Conservation (phyloP, 2,113 vertebrate species). For the Cyphomyrus discorhynchus region DNA sequence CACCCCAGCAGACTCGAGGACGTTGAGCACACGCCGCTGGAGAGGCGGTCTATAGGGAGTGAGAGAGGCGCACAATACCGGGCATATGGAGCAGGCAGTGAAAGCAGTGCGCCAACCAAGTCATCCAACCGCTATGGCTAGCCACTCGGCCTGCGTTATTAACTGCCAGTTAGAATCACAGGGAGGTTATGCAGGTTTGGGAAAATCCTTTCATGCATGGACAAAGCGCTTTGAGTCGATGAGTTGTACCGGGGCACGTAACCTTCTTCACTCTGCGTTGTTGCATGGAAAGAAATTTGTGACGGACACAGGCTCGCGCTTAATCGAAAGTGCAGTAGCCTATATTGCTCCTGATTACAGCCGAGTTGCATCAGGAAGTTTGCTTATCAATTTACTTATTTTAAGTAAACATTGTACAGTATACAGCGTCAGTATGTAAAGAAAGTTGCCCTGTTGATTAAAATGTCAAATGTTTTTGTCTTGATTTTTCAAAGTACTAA, state of each 20-base stretch:
- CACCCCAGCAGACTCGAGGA: slow-evolving; percentile 5
- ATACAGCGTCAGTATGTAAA: neutral
- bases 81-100: slow-evolving; percentile 15
- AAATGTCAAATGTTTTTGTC: neutral
- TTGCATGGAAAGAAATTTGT: neutral
- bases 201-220: neutral
- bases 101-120: slow-evolving; percentile 22
- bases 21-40: neutral
- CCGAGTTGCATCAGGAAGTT: slow-evolving; percentile 45
- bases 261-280: neutral
- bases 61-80: neutral
- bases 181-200: neutral
- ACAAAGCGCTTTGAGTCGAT: neutral
- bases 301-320: neutral
- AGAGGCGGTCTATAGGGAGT: neutral
- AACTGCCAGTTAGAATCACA: slow-evolving; percentile 14
- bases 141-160: slow-evolving; percentile 6
- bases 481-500: neutral
- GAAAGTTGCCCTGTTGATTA: neutral
- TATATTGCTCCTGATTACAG: slow-evolving; percentile 31
- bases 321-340: slow-evolving; percentile 13
- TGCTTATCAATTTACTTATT: slow-evolving; percentile 31
- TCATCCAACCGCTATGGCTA: slow-evolving; percentile 20
- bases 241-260: neutral
- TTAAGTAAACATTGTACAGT: slow-evolving; percentile 3